Percentiles rank a stretch among this genome's conserved stretches.
These are phyloP conservation scores for Rhadina sibilatrix DNA, from an alignment of 2,113 vertebrate species.

Conservation along the genomic window DNA sequence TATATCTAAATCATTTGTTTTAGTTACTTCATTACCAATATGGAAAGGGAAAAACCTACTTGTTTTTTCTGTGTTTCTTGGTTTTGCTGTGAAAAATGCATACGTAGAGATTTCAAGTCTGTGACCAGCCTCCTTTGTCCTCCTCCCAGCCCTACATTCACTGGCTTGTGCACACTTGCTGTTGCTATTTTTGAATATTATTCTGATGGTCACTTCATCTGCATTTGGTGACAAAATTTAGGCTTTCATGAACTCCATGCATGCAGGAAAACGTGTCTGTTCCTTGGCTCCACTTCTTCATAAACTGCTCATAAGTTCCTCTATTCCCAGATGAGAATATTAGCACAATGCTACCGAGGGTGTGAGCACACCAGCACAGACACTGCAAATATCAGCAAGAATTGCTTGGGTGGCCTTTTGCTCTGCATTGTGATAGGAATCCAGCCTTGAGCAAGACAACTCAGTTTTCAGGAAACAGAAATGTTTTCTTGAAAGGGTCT, in stretches of 20 bases:
- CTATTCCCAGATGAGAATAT: background rate
- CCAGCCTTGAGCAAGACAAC: background rate
- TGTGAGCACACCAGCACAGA: background rate
- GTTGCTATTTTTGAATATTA: background rate
- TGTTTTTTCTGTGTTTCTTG: background rate
- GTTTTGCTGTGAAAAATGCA: background rate
- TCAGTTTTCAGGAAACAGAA: background rate
- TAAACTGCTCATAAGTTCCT: background rate
- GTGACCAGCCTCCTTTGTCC: background rate
- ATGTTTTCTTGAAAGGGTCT: background rate
- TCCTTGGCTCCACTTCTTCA: background rate
- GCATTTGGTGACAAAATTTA: background rate
- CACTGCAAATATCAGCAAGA: background rate
- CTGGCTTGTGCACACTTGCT: rapidly evolving
- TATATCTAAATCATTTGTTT: background rate
- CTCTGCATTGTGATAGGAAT: background rate
- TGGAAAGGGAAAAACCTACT: background rate
- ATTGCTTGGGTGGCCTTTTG: background rate
- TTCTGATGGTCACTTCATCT: background rate
- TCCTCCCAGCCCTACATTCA: background rate
- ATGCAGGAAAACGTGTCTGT: rapidly evolving
- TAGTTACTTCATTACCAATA: background rate
- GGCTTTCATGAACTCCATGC: background rate
- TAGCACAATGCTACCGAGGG: background rate
- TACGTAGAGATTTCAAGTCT: background rate